Base-by-base conservation (phyloP, 2,113 vertebrate species). In the Ctenodactylus gundi region DNA sequence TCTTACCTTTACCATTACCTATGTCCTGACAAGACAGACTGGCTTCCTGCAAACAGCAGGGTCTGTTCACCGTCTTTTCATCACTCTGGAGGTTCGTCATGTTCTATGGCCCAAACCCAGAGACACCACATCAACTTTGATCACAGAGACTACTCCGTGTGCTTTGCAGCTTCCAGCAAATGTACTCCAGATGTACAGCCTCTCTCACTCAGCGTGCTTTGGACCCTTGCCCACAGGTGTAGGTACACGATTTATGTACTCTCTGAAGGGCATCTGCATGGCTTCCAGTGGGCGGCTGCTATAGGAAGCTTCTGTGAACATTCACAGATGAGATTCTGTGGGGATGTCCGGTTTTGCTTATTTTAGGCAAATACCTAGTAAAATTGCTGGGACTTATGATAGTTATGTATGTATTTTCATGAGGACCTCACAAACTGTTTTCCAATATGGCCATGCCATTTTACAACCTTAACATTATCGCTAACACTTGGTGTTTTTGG, bases 231-330 rank as follows among this genome's bases (percentile, higher is more conserved):
- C 27, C 39, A 34, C 12, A 55, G 29, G 67, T 3, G 34, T 1
- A 18, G 7, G 17, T 4, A 2, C 18, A 9, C 15, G 7, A 4
- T 2, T 0, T 7, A 12, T 12, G 46, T 18, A 21, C 25, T 31
- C 21, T 4, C 57, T 1, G 41, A 36, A 7, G 58, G 44, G 27
- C 34, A 29, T 31, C 7, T 2, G 18, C 34, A 27, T 31, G 14
- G 31, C 11, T 75, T 49, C 31, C 70, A 29, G 9, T 11, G 9
- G 17, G 68, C 0, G 49, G 53, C 29, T 44, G 20, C 44, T n/a
- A 2, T 0, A n/a, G 41, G 41, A 10, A 13, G 55, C 14, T 11
- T 21, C 39, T 21, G 7, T 2, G 23, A 46, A 44, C 3, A 0
- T 23, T 34, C 18, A 7, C 0, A 5, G 3, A 12, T 23, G 25